Evolutionary conservation across 2,888 invertebrate genomes (phyloP).

Genomic region (Ptychoptera albimana): DNA sequence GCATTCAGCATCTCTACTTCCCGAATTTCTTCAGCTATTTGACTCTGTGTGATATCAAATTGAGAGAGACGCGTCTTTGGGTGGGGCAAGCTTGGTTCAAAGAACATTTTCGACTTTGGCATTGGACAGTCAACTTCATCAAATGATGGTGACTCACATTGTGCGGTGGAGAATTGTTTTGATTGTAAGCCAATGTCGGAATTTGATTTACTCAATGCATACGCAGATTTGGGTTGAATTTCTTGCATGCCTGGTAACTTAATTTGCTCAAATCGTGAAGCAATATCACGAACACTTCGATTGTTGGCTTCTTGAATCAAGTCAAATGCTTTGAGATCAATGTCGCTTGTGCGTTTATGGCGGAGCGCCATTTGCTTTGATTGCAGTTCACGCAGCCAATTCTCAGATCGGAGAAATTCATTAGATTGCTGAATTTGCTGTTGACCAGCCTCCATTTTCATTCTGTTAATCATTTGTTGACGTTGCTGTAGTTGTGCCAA

Average conservation of each 20-base stretch:
- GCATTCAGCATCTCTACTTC: constrained; percentile 40
- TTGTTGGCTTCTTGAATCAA: constrained; percentile 10
- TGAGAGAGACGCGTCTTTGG: constrained; percentile 19
- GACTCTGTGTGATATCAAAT: constrained; percentile 32
- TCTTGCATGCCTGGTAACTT: constrained; percentile 14
- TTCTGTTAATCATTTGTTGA: constrained; percentile 34
- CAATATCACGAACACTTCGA: constrained; percentile 57
- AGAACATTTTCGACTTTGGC: neutral
- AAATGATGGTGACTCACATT: neutral
- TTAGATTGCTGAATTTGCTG: constrained; percentile 36
- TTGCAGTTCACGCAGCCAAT: constrained; percentile 64
- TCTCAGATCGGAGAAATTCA: constrained; percentile 31
- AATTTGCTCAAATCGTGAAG: constrained; percentile 60
- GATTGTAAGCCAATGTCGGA: too few species aligned
- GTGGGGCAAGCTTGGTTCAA: constrained; percentile 9
- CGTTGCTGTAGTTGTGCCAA: constrained; percentile 47
- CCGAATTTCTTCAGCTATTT: constrained; percentile 38
- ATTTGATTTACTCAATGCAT: too few species aligned
- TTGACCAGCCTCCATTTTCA: constrained; percentile 25
- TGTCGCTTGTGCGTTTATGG: constrained; percentile 23
- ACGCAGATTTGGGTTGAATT: neutral
- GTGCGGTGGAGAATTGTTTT: too few species aligned
- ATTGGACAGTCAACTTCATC: constrained; percentile 10
- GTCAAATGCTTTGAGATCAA: neutral
- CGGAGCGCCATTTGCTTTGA: constrained; percentile 55